Evolutionary conservation across 2,888 invertebrate genomes (phyloP).

Genomic region (Agrotis segetum): DNA sequence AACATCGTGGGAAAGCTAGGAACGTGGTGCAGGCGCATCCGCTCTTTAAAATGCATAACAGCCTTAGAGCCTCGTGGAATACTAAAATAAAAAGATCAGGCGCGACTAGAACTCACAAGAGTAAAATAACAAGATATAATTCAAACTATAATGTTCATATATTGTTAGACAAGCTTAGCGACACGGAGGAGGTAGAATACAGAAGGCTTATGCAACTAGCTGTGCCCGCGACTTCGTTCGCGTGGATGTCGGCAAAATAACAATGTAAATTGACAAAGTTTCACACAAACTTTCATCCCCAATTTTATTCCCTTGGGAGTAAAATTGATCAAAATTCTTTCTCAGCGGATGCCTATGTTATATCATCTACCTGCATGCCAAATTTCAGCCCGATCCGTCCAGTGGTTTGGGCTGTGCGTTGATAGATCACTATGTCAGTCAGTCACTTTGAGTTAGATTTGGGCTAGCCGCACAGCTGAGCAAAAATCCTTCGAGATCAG

Average conservation of each 20-base stretch:
- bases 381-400: too few species aligned
- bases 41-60: slow-evolving; percentile 57
- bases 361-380: too few species aligned
- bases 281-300: too few species aligned
- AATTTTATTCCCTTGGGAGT: too few species aligned
- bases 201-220: slow-evolving; percentile 20
- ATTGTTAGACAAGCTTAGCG: slow-evolving; percentile 17
- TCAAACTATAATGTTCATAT: slow-evolving; percentile 42
- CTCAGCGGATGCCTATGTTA: too few species aligned
- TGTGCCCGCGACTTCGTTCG: too few species aligned
- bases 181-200: background rate
- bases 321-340: too few species aligned
- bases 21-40: slow-evolving; percentile 51
- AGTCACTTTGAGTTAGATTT: too few species aligned
- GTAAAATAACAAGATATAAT: slow-evolving; percentile 48
- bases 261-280: too few species aligned
- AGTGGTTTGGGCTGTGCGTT: too few species aligned
- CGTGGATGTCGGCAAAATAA: too few species aligned
- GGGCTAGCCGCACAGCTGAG: background rate
- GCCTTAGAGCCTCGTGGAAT: slow-evolving; percentile 38
- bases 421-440: too few species aligned
- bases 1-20: slow-evolving; percentile 50
- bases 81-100: slow-evolving; percentile 52
- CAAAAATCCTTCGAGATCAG: background rate
- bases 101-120: slow-evolving; percentile 49